phyloP scores from a whole-genome alignment of 2,113 vertebrate species.

The Poeciliopsis retropinna region DNA sequence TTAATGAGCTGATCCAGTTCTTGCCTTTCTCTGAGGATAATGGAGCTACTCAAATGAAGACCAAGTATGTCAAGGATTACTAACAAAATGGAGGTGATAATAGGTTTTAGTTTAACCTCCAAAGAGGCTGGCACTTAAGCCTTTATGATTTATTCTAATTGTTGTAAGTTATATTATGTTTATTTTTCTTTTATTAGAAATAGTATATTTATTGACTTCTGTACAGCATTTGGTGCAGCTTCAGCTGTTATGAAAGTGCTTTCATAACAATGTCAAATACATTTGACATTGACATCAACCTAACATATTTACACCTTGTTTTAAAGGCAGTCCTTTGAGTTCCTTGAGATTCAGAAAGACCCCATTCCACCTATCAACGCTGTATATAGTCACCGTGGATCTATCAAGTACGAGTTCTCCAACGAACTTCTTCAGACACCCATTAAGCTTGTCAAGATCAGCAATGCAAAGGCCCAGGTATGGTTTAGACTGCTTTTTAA shows the following conservation, averaged over 20 bases:
- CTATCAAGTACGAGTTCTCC: conserved; percentile 78
- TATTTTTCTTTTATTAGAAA: no score
- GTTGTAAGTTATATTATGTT: no score
- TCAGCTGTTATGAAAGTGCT: no score
- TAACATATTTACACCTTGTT: conserved; percentile 7
- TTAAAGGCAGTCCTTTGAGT: conserved; percentile 78
- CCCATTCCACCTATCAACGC: conserved; percentile 24
- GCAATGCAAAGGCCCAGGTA: conserved; percentile 74
- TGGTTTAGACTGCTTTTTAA: conserved; percentile 5
- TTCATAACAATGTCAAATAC: no score
- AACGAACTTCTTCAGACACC: conserved; percentile 76
- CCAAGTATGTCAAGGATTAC: conserved; percentile 70
- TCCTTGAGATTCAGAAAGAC: conserved; percentile 69
- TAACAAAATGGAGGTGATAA: background rate
- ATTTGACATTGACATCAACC: background rate
- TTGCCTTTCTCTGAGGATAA: conserved; percentile 78
- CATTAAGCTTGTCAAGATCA: conserved; percentile 77
- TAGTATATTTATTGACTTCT: no score
- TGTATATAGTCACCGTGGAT: conserved; percentile 66
- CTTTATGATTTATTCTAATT: no score
- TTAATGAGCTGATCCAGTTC: conserved; percentile 82
- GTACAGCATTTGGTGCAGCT: no score
- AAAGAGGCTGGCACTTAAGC: no score
- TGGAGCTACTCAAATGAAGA: conserved; percentile 80
- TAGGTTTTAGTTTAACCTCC: background rate